Base-by-base conservation (phyloP, 2,888 invertebrate genomes). In the Lithophane leautieri region DNA sequence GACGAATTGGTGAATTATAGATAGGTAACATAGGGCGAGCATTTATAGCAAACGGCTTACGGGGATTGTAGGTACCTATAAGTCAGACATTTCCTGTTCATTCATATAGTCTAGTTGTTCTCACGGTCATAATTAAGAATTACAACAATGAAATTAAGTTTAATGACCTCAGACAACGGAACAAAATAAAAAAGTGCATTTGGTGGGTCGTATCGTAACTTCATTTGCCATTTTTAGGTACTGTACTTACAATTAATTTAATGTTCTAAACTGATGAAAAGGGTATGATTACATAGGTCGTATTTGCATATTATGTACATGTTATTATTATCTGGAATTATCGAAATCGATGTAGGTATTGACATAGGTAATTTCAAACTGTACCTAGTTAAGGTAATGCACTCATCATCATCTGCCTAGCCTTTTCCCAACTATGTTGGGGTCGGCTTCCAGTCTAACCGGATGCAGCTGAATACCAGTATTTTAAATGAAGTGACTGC, bases 91-190 rank as follows among this genome's bases (percentile, higher is more conserved):
- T 68, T 68, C 4, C 81, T 25, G 61, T 74, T 61, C 0, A 61
- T 83, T 12, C 12, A 12, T 44, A 14, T 40, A 28, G 25, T 11
- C 16, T n/a, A n/a, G 52, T 60, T 12, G n/a, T 61, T 82, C 76
- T 34, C 82, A 81, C 76, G 82, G 81, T 14, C 6, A 56, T 61
- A 34, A 69, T 81, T 75, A 74, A 40, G 25, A 67, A 69, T 54
- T n/a, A 34, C 34, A 66, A 73, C 66, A 74, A 81, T 75, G 47
- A 66, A 58, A 14, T 74, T 8, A 58, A 81, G 82, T 75, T 74
- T 66, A 52, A 66, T 81, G 81, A 81, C 61, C 85, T 47, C 44
- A 52, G n/a, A 34, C 14, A 50, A 52, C 40, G n/a, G 12, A 47
- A 42, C 60, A 34, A 66, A 56, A 56, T 28, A n/a, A 78, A 22